phyloP scores from a whole-genome alignment of 2,797 vertebrate species.

The Thaleichthys pacificus region DNA sequence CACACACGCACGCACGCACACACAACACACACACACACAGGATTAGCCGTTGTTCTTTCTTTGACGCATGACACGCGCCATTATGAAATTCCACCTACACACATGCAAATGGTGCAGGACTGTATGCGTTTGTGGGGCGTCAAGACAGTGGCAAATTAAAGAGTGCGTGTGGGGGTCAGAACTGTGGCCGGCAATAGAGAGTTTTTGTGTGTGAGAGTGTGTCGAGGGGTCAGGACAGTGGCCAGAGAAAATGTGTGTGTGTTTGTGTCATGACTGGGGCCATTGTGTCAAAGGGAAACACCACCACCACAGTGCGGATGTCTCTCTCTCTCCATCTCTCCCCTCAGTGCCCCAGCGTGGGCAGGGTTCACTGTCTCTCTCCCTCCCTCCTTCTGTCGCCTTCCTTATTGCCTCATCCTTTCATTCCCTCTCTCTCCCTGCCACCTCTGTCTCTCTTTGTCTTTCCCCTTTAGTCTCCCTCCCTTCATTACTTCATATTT shows the following conservation, averaged over 20 bases:
- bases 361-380: neutral
- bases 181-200: no score
- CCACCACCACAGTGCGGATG: no score
- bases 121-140: neutral
- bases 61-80: neutral
- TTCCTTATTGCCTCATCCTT: no score
- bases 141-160: neutral
- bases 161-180: no score
- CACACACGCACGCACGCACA: no score
- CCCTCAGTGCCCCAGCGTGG: no score
- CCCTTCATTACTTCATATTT: neutral
- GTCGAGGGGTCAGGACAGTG: neutral
- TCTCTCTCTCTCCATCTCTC: neutral
- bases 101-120: no score
- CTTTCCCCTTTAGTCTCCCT: neutral
- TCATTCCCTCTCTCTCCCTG: no score
- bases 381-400: neutral
- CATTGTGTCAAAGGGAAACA: no score
- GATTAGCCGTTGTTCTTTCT: no score
- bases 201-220: neutral
- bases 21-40: neutral
- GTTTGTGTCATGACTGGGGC: no score
- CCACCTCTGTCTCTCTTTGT: neutral
- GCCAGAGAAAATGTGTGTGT: neutral
- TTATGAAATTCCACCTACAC: neutral